Conservation (phyloP, 2,797 vertebrate genomes). For the Sternotherus odoratus region DNA sequence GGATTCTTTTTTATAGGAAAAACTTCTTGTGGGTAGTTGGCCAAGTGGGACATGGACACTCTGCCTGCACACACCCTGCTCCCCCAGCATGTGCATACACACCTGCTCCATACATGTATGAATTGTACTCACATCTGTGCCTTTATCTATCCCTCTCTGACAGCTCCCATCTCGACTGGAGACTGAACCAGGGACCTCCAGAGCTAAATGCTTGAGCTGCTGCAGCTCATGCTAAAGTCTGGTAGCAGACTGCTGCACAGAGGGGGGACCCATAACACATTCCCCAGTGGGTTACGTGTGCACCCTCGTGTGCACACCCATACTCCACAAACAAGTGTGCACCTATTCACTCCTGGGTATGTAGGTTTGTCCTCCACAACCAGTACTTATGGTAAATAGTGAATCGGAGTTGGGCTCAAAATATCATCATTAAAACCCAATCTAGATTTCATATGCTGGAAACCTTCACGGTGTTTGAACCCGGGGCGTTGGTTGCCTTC, state of each 20-base stretch:
- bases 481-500: background rate
- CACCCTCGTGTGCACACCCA: background rate
- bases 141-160: background rate
- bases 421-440: background rate
- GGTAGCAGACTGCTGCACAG: background rate
- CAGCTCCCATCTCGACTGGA: background rate
- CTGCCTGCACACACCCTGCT: background rate
- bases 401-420: background rate
- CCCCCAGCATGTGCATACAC: background rate
- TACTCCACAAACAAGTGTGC: background rate
- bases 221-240: background rate
- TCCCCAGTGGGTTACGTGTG: background rate
- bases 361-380: background rate
- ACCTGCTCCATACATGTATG: background rate
- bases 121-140: background rate
- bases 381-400: background rate
- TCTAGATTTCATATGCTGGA: background rate
- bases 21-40: constrained; percentile 6
- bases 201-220: background rate
- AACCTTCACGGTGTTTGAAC: background rate
- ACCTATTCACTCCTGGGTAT: background rate
- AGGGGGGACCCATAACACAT: background rate
- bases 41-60: background rate
- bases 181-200: background rate
- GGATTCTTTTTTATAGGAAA: background rate